Evolutionary conservation across 2,888 invertebrate species (phyloP).

Genomic region (Scaptomyza polygonia): DNA sequence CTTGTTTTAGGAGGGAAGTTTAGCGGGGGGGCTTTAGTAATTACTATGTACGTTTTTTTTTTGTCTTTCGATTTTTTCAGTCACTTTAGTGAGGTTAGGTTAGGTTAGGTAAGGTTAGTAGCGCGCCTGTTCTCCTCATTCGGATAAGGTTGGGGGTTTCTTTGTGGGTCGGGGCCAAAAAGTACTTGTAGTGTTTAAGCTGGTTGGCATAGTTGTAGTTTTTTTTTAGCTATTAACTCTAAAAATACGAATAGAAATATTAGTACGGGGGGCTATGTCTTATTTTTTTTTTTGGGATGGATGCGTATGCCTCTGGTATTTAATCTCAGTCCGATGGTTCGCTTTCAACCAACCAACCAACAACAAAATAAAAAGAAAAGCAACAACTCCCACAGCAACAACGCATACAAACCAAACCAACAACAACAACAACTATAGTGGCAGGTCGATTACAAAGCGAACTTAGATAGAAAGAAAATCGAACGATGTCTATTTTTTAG

Average conservation of each 20-base stretch:
- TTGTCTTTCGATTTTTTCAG: neutral
- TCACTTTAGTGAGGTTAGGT: too few species aligned
- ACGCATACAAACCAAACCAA: too few species aligned
- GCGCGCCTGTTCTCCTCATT: too few species aligned
- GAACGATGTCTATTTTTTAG: slow-evolving; percentile 19
- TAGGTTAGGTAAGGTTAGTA: too few species aligned
- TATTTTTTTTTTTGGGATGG: neutral
- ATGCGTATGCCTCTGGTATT: slow-evolving; percentile 19
- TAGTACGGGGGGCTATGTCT: too few species aligned
- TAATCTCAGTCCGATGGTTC: slow-evolving; percentile 42
- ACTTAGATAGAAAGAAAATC: slow-evolving; percentile 10
- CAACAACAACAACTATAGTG: neutral
- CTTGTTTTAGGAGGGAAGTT: too few species aligned
- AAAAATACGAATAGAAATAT: too few species aligned
- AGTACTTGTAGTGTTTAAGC: slow-evolving; percentile 51
- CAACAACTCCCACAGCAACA: too few species aligned
- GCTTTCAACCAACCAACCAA: slow-evolving; percentile 1
- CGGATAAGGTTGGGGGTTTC: too few species aligned
- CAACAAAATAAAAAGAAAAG: neutral
- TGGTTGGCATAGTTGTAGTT: slow-evolving; percentile 36
- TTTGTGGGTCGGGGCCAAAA: slow-evolving; percentile 45
- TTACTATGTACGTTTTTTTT: neutral
- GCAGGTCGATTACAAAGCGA: slow-evolving; percentile 2
- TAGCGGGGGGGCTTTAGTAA: too few species aligned
- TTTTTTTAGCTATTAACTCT: neutral